phyloP scores from a whole-genome alignment of 2,888 invertebrate genomes.

The Atrina japonica region DNA sequence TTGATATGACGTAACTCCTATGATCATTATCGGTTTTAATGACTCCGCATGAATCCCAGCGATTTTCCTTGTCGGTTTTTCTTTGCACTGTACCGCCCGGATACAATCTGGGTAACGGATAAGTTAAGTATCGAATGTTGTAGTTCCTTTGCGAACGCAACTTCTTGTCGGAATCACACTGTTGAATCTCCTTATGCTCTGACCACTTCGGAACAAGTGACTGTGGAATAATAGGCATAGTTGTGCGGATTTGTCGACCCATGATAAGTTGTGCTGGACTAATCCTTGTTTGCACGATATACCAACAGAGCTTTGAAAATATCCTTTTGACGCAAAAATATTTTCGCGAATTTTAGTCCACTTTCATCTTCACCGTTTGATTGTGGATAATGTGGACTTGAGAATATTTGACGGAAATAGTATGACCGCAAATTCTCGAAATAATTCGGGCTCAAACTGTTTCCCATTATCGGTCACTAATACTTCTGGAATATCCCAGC shows the following conservation, averaged over 20 bases:
- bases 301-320: constrained; percentile 34
- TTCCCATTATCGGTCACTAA: constrained; percentile 40
- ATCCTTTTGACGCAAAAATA: constrained; percentile 38
- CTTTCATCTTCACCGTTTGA: constrained; percentile 45
- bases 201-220: constrained; percentile 34
- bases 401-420: constrained; percentile 22
- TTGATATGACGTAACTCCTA: constrained; percentile 4
- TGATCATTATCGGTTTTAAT: neutral
- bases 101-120: neutral
- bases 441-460: constrained; percentile 37
- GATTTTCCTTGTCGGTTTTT: constrained; percentile 20
- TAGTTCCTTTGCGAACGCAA: neutral
- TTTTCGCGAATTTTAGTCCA: constrained; percentile 44
- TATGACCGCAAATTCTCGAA: constrained; percentile 36
- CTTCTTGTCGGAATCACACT: neutral
- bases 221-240: constrained; percentile 16
- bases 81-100: constrained; percentile 15
- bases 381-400: constrained; percentile 35
- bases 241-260: constrained; percentile 36
- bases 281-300: constrained; percentile 24
- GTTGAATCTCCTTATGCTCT: neutral
- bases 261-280: constrained; percentile 41
- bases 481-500: constrained; percentile 46
- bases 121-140: neutral
- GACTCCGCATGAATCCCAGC: neutral